Conservation (phyloP, 2,113 vertebrate genomes). For the Zapornia atra region DNA sequence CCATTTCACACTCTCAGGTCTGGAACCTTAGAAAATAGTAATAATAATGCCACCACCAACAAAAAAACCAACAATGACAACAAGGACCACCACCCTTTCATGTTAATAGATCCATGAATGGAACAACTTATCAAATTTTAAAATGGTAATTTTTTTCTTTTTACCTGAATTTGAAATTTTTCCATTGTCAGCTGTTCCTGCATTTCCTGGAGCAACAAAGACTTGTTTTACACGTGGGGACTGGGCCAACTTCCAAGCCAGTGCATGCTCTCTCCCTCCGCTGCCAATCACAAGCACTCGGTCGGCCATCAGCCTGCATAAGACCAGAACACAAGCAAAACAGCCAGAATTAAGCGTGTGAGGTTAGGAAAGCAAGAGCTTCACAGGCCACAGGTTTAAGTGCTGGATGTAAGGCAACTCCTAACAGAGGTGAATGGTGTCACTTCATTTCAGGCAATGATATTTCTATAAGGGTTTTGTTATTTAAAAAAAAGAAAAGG, state of each 20-base stretch:
- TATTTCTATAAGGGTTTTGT: not conserved
- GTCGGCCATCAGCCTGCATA: constrained; percentile 82
- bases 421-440: not conserved
- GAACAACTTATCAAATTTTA: not conserved
- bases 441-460: not conserved
- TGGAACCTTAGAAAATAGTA: not conserved
- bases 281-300: constrained; percentile 88
- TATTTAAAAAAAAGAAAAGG: not conserved
- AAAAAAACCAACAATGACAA: no score
- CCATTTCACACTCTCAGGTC: not conserved
- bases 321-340: not conserved
- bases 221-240: constrained; percentile 84
- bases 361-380: not conserved
- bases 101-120: not conserved
- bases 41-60: not conserved
- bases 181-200: constrained; percentile 78
- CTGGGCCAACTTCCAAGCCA: constrained; percentile 91
- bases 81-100: not conserved
- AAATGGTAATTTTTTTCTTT: not conserved
- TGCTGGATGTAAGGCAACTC: not conserved
- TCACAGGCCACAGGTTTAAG: rapidly evolving
- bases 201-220: constrained; percentile 88
- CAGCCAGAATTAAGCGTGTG: not conserved
- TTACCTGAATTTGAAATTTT: constrained; percentile 89
- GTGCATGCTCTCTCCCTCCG: constrained; percentile 87